phyloP scores from a whole-genome alignment of 1,140 invertebrate species.

The Aphidius ervi region DNA sequence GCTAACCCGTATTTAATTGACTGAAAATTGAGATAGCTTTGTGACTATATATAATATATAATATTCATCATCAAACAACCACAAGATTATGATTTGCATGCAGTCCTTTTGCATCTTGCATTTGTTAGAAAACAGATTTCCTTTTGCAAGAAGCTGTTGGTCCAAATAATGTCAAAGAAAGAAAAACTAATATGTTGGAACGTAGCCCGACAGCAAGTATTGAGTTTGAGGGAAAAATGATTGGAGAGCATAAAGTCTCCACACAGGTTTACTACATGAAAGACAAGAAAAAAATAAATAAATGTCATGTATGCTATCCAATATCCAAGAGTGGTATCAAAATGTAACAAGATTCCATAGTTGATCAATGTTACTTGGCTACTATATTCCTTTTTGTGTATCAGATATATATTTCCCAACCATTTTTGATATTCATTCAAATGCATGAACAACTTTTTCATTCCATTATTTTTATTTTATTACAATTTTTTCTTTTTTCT shows the following conservation, averaged over 20 bases:
- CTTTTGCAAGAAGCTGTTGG: too few relatives aligned
- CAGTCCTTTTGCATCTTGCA: too few relatives aligned
- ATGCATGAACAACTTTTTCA: background rate
- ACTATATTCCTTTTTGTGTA: slow-evolving; percentile 12
- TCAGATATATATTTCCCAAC: background rate
- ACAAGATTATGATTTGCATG: too few relatives aligned
- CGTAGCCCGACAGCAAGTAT: too few relatives aligned
- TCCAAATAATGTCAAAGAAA: too few relatives aligned
- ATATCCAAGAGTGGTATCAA: slow-evolving; percentile 23
- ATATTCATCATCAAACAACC: too few relatives aligned
- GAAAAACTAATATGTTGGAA: too few relatives aligned
- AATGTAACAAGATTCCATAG: slow-evolving; percentile 6
- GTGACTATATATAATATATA: background rate
- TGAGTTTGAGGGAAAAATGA: background rate
- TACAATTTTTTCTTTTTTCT: background rate
- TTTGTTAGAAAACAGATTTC: too few relatives aligned
- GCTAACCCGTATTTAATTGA: too few relatives aligned
- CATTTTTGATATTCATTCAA: background rate
- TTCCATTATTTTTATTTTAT: background rate
- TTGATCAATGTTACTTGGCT: slow-evolving; percentile 19
- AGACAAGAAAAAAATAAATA: slow-evolving; percentile 8
- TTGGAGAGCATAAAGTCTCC: background rate
- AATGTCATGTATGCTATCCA: slow-evolving; percentile 15
- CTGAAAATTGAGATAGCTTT: too few relatives aligned
- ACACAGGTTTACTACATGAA: background rate